Percentiles rank a stretch among this genome's conserved stretches.
Conservation (phyloP, 2,888 invertebrate species). For the Latrodectus hesperus region DNA sequence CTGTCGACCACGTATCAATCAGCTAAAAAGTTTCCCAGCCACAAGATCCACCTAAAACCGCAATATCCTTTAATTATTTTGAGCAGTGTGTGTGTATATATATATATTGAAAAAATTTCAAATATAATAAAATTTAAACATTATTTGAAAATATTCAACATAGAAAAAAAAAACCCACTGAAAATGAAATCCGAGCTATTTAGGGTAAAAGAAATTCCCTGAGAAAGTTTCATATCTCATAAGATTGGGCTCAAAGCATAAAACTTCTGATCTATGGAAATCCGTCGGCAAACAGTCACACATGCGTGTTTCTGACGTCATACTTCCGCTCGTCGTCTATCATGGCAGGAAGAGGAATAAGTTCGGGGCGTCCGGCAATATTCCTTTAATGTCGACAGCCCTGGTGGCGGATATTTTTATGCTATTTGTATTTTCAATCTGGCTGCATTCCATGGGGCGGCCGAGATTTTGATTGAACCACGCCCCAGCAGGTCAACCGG, state of each 20-base stretch:
- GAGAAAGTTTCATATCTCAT: too few relatives aligned
- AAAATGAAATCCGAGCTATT: too few relatives aligned
- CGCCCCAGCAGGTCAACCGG: constrained; percentile 55
- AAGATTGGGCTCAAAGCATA: not conserved
- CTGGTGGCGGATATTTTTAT: constrained; percentile 32
- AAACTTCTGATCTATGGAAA: not conserved
- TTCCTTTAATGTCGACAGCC: constrained; percentile 33
- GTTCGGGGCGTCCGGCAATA: constrained; percentile 24
- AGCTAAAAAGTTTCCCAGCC: too few relatives aligned
- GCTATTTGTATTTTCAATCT: constrained; percentile 47
- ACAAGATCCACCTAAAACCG: too few relatives aligned
- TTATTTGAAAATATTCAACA: too few relatives aligned
- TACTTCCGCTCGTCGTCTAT: constrained; percentile 29
- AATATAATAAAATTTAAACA: too few relatives aligned
- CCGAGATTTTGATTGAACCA: constrained; percentile 62
- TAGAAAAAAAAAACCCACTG: too few relatives aligned
- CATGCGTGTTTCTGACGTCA: constrained; percentile 9
- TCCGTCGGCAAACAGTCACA: not conserved
- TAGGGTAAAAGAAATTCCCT: too few relatives aligned
- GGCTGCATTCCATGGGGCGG: constrained; percentile 55
- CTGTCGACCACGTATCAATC: too few relatives aligned
- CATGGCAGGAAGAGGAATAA: not conserved
- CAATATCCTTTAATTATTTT: too few relatives aligned
- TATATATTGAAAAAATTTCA: too few relatives aligned
- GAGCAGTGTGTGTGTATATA: too few relatives aligned